Conservation (phyloP, 2,113 vertebrate species). For the Rhagologus leucostigma region DNA sequence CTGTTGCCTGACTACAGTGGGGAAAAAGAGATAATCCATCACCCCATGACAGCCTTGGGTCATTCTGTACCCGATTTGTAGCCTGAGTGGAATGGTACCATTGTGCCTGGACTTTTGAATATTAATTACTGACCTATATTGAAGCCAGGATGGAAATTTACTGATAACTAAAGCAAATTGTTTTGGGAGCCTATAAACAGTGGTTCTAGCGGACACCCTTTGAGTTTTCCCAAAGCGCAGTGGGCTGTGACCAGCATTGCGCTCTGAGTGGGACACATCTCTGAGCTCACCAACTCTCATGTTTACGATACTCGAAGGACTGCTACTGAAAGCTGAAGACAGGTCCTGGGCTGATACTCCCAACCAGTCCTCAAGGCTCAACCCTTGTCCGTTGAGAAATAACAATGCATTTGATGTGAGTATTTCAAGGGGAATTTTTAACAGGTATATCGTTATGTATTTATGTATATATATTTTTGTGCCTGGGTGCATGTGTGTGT, state of each 20-base stretch:
- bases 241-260: neutral
- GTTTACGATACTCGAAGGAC: neutral
- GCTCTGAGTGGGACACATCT: neutral
- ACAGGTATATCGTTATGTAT: neutral
- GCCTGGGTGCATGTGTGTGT: neutral
- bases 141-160: neutral
- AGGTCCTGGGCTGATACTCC: neutral
- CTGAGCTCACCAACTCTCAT: neutral
- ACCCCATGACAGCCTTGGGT: neutral
- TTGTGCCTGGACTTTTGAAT: neutral
- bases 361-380: neutral
- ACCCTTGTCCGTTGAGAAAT: neutral
- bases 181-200: neutral
- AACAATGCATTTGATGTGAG: neutral
- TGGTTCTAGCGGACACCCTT: neutral
- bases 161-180: neutral
- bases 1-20: neutral
- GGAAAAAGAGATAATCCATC: neutral
- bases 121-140: neutral
- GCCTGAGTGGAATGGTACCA: neutral
- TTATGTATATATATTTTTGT: neutral
- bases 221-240: fast-evolving
- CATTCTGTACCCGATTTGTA: neutral
- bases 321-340: neutral
- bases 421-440: neutral